phyloP scores from a whole-genome alignment of 2,113 vertebrate genomes.

The Baryphthengus martii region DNA sequence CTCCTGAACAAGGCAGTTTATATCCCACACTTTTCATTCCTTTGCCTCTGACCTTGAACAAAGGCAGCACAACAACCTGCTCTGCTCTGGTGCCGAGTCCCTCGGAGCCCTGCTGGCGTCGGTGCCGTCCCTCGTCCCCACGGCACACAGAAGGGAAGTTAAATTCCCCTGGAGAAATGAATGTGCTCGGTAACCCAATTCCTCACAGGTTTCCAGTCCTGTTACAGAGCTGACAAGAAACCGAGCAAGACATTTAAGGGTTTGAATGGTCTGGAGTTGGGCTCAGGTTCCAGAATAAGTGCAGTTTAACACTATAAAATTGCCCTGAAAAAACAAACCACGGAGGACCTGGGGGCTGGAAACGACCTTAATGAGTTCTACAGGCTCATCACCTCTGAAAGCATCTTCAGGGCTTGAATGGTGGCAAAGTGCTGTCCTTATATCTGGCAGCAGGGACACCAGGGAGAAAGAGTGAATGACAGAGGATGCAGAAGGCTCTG shows the following conservation, averaged over 20 bases:
- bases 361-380: background rate
- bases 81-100: background rate
- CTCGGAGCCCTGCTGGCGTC: fast-evolving
- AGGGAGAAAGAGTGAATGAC: background rate
- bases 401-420: background rate
- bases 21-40: background rate
- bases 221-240: background rate
- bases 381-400: background rate
- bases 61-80: background rate
- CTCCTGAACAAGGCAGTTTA: background rate
- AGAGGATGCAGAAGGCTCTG: background rate
- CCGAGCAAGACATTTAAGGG: background rate
- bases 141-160: fast-evolving
- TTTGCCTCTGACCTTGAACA: background rate
- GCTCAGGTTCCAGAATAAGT: background rate
- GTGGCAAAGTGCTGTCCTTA: background rate
- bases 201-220: background rate
- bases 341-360: background rate
- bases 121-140: background rate
- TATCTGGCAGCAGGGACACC: background rate
- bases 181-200: background rate
- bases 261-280: background rate
- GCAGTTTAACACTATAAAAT: background rate
- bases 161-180: background rate
- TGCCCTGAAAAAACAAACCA: background rate